Conservation (phyloP, 2,797 vertebrate genomes). For the Heteromormyrus szaboi region DNA sequence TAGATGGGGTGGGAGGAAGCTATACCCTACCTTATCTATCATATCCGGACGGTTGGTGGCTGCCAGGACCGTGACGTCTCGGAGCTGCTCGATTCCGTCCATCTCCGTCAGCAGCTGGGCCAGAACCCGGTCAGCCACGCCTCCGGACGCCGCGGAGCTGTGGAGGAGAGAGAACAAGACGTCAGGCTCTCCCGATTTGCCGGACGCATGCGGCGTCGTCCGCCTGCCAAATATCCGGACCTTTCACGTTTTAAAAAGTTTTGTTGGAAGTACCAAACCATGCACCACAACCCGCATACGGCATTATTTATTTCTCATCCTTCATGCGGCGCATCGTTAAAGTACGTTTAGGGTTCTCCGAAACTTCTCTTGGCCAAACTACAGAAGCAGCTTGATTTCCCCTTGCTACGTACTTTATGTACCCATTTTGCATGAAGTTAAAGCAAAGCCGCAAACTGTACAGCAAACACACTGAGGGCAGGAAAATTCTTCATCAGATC, state of each 20-base stretch:
- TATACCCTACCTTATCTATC: conserved; percentile 84
- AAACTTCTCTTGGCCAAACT: background rate
- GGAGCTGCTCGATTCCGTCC: conserved; percentile 90
- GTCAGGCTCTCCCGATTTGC: background rate
- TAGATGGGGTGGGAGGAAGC: conserved; percentile 8
- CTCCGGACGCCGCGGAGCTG: conserved; percentile 74
- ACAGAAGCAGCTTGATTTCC: background rate
- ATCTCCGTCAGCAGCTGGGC: conserved; percentile 95
- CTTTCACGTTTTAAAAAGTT: background rate
- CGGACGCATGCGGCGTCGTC: background rate
- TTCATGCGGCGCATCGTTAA: background rate
- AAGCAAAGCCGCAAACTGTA: background rate
- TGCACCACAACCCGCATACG: background rate
- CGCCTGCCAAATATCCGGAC: background rate
- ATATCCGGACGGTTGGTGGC: conserved; percentile 94
- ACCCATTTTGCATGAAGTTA: background rate
- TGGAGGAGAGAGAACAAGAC: background rate
- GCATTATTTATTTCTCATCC: background rate
- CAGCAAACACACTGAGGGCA: background rate
- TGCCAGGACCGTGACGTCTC: conserved; percentile 84
- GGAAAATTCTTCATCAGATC: background rate
- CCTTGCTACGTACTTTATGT: background rate
- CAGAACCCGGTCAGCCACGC: conserved; percentile 84
- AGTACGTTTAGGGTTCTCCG: background rate
- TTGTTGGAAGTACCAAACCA: background rate